These are phyloP conservation scores for Triplophysa siluroides DNA, from an alignment of 2,113 vertebrate genomes.

Conservation along the genomic window DNA sequence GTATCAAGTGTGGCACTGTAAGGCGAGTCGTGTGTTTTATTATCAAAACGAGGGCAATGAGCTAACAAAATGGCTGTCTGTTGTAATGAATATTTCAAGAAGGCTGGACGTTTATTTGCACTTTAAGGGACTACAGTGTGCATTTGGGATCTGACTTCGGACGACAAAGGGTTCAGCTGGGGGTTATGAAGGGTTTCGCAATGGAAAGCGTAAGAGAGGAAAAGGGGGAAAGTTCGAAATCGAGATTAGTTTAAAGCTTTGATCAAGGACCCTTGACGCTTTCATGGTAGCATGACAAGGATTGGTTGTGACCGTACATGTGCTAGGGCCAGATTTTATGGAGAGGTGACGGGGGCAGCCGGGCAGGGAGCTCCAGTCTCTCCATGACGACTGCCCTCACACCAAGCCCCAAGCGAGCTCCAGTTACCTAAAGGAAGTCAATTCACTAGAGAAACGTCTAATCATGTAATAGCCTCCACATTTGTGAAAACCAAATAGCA, in stretches of 20 bases:
- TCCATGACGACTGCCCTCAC: constrained; percentile 44
- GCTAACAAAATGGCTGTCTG: constrained; percentile 67
- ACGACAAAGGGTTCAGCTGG: constrained; percentile 67
- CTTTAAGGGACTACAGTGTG: constrained; percentile 6
- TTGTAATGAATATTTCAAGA: constrained; percentile 76
- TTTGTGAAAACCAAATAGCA: constrained; percentile 44
- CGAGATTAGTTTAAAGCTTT: constrained; percentile 73
- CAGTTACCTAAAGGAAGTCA: constrained; percentile 50
- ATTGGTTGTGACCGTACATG: constrained; percentile 73
- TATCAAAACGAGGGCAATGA: constrained; percentile 60
- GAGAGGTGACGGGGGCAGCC: constrained; percentile 46
- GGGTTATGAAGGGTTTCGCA: constrained; percentile 58
- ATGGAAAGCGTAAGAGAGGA: constrained; percentile 62
- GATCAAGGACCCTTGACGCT: constrained; percentile 73
- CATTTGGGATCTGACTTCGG: constrained; percentile 27
- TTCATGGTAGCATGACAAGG: constrained; percentile 70
- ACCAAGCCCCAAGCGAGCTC: constrained; percentile 39
- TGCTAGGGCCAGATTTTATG: constrained; percentile 54
- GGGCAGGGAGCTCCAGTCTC: constrained; percentile 40
- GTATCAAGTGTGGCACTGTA: constrained; percentile 74
- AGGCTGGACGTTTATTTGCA: constrained; percentile 58
- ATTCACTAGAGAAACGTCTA: constrained; percentile 43
- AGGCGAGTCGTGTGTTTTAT: constrained; percentile 77
- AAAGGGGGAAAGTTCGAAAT: constrained; percentile 61
- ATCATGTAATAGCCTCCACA: constrained; percentile 53